Percentiles rank a stretch among this genome's conserved stretches.
Conservation (phyloP, 1,140 invertebrate species). For the Leptinotarsa undecemlineata region DNA sequence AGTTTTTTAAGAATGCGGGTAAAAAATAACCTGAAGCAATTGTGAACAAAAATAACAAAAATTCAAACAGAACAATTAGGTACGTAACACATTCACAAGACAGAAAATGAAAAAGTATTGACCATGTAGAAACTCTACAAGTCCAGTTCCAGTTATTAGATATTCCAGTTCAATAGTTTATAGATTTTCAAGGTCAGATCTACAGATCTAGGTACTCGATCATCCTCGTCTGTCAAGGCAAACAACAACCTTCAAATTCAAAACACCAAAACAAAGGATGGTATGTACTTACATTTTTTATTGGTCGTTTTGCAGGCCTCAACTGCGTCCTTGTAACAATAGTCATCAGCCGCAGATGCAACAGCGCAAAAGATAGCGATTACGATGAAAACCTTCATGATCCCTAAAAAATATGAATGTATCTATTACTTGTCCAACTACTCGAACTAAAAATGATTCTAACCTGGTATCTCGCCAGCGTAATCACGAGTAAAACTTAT, state of each 20-base stretch:
- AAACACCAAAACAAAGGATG: not conserved
- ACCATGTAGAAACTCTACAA: too few relatives aligned
- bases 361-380: conserved; percentile 58
- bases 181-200: not conserved
- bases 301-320: conserved; percentile 59
- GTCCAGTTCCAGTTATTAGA: too few relatives aligned
- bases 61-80: too few relatives aligned
- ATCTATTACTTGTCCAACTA: not conserved
- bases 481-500: conserved; percentile 50
- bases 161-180: not conserved
- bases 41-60: too few relatives aligned
- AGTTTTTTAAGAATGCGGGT: too few relatives aligned
- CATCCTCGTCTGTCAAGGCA: not conserved
- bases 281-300: conserved; percentile 51
- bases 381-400: conserved; percentile 62
- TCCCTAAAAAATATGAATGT: conserved; percentile 46
- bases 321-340: conserved; percentile 66
- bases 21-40: too few relatives aligned
- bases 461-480: conserved; percentile 57
- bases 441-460: conserved; percentile 17
- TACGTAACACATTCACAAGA: too few relatives aligned
- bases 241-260: not conserved
- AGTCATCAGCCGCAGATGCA: conserved; percentile 59
- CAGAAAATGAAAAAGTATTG: too few relatives aligned
- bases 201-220: not conserved